Conservation (phyloP, 1,140 invertebrate genomes). For the Orchesella cincta region DNA sequence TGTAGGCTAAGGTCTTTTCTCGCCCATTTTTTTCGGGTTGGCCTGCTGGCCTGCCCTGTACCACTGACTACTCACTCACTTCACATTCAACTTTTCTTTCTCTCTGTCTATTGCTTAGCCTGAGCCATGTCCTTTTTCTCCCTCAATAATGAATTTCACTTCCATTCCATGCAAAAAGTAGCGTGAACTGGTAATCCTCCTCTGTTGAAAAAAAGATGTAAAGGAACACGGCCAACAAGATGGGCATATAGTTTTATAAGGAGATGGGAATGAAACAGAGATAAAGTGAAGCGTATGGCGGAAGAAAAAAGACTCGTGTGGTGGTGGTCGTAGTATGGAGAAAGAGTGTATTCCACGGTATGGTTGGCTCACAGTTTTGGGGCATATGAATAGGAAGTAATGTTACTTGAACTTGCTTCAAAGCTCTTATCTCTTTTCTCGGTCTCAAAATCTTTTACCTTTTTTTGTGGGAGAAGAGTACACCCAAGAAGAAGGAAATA, state of each 20-base stretch:
- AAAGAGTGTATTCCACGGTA: no score
- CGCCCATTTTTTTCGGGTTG: constrained; percentile 21
- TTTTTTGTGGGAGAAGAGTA: no score
- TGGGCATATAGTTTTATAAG: no score
- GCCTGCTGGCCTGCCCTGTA: constrained; percentile 8
- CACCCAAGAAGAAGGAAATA: no score
- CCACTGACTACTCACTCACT: background rate
- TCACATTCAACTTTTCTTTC: constrained; percentile 24
- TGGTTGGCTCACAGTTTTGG: background rate
- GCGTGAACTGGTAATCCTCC: background rate
- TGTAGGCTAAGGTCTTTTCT: background rate
- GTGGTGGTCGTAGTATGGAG: no score
- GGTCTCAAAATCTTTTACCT: no score
- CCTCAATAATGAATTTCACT: background rate
- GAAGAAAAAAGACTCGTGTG: no score
- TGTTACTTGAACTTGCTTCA: constrained; percentile 14
- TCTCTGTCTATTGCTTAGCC: background rate
- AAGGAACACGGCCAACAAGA: no score
- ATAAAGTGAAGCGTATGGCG: background rate
- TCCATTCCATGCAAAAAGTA: background rate
- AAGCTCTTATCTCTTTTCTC: background rate
- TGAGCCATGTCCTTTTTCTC: constrained; percentile 11
- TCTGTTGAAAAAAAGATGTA: background rate
- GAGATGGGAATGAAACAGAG: background rate
- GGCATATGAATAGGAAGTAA: constrained; percentile 5